These are phyloP conservation scores for Spea multiplicata DNA, from an alignment of 2,113 vertebrate genomes.

Conservation along the genomic window DNA sequence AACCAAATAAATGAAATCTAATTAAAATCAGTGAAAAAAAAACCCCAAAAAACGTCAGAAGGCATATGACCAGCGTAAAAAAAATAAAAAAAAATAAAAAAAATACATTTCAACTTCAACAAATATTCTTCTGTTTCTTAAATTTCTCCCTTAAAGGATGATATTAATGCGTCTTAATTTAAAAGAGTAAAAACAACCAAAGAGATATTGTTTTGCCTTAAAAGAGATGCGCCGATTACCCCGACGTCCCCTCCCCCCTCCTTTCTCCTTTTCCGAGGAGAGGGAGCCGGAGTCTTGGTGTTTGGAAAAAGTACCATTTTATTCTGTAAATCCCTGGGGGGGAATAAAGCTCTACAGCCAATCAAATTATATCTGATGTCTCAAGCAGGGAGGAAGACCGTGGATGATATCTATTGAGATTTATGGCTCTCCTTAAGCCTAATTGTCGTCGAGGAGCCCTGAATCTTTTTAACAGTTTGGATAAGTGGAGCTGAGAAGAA, in stretches of 20 bases:
- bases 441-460: slow-evolving; percentile 62
- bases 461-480: slow-evolving; percentile 62
- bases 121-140: too few relatives aligned
- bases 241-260: background rate
- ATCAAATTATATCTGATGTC: slow-evolving; percentile 69
- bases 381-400: slow-evolving; percentile 65
- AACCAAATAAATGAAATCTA: too few relatives aligned
- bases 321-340: slow-evolving; percentile 68
- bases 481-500: slow-evolving; percentile 62
- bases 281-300: slow-evolving; percentile 52
- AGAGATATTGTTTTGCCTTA: background rate
- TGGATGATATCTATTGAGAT: slow-evolving; percentile 67
- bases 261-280: slow-evolving; percentile 42
- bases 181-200: background rate
- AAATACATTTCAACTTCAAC: too few relatives aligned
- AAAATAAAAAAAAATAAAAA: too few relatives aligned
- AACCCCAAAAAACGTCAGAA: too few relatives aligned
- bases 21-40: too few relatives aligned
- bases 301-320: slow-evolving; percentile 70
- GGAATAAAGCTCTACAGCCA: slow-evolving; percentile 61
- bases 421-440: slow-evolving; percentile 69
- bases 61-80: too few relatives aligned
- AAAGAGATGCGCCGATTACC: background rate
- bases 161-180: too few relatives aligned
- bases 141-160: too few relatives aligned